Evolutionary conservation across 2,797 vertebrate genomes (phyloP).

Genomic region (Merluccius polli): DNA sequence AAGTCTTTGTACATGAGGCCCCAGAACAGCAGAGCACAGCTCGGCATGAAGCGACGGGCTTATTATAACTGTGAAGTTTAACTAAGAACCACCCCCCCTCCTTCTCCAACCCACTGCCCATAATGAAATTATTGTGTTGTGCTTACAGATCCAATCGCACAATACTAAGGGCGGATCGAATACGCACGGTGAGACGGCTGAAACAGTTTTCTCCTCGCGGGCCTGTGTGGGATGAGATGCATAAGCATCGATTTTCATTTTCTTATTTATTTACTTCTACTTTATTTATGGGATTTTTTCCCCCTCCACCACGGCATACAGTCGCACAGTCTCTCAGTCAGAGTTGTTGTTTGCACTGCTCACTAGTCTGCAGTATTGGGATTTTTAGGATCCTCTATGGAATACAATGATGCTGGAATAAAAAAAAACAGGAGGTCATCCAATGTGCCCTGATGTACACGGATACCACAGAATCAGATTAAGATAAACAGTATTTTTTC

Average conservation of each 20-base stretch:
- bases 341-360: slow-evolving; percentile 6
- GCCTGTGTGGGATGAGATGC: slow-evolving; percentile 29
- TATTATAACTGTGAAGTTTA: slow-evolving; percentile 32
- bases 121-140: slow-evolving; percentile 48
- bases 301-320: neutral
- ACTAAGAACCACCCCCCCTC: slow-evolving; percentile 29
- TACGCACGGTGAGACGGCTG: slow-evolving; percentile 27
- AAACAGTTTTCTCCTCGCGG: slow-evolving; percentile 24
- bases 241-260: slow-evolving; percentile 25
- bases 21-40: slow-evolving; percentile 24
- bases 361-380: slow-evolving; percentile 13
- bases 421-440: too few relatives aligned
- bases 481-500: neutral
- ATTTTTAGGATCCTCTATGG: slow-evolving; percentile 19
- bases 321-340: slow-evolving; percentile 18
- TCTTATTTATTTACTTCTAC: neutral
- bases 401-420: slow-evolving; percentile 1
- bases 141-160: slow-evolving; percentile 42
- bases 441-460: too few relatives aligned
- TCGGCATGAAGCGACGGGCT: slow-evolving; percentile 33
- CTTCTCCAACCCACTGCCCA: slow-evolving; percentile 39
- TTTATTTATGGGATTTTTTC: neutral
- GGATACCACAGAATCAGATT: neutral
- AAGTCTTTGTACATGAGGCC: too few relatives aligned
- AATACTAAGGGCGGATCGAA: slow-evolving; percentile 36